Evolutionary conservation across 1,140 invertebrate species (phyloP), one percentile per base, ranked within the genome.

Genomic region (Thrips palmi): DNA sequence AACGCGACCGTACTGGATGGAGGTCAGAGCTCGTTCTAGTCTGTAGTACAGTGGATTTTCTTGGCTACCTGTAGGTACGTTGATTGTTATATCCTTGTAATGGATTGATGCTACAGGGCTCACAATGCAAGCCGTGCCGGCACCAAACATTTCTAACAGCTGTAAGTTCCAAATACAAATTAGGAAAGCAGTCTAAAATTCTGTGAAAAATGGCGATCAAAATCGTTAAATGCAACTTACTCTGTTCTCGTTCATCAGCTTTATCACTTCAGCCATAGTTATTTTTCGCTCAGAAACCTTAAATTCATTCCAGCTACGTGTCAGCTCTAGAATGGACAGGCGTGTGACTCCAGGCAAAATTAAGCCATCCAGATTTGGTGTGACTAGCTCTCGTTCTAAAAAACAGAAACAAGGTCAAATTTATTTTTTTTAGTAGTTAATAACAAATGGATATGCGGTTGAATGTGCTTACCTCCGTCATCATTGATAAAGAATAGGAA

Each of bases 281-380:
- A 97, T 74, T 7, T 57, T 57, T 40, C 75, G 65, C 57, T 99
- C 91, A 18, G 67, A 68, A 4, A 97, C 77, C 57, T 76, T 75
- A 45, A 91, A 77, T 52, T 93, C 79, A 47, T 79, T 77, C 85
- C 86, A 94, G 55, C 85, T 68, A 45, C 63, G 60, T 2, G 74
- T 65, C 37, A 98, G 58, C 50, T 82, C 68, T 30, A 98, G 51
- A 39, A 97, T 76, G 21, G 85, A 91, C 44, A 76, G 73, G 37
- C 94, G 67, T 0, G 83, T 93, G 23, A 98, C 74, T 40, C 93
- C 94, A 14, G 93, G 93, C 45, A 98, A 62, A 48, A 94, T 94
- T 0, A 94, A 60, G 14, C 88, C 87, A 52, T 77, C 76, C 22
- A 97, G 55, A 12, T 88, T 84, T n/a, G 92, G 88, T 14, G 93